Evolutionary conservation across 2,888 invertebrate genomes (phyloP).

Genomic region (Cephonodes hylas): DNA sequence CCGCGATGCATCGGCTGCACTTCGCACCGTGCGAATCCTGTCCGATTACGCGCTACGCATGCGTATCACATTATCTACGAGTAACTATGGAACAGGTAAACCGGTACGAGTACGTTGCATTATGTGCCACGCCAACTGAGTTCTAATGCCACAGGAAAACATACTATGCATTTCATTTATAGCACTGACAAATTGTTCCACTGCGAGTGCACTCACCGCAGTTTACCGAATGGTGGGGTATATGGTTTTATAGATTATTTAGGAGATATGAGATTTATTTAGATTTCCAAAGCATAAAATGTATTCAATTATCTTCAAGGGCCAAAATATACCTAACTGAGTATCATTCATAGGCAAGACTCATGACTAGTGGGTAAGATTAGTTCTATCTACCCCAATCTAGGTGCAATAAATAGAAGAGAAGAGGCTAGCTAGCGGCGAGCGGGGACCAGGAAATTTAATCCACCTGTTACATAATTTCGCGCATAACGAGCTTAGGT

Average conservation of each 20-base stretch:
- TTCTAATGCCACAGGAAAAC: slow-evolving; percentile 33
- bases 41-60: slow-evolving; percentile 76
- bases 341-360: not conserved
- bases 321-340: not conserved
- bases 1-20: slow-evolving; percentile 62
- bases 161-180: not conserved
- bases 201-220: not conserved
- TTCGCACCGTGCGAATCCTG: slow-evolving; percentile 76
- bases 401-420: not conserved
- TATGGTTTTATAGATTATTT: too few relatives aligned
- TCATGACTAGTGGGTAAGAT: too few relatives aligned
- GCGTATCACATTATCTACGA: slow-evolving; percentile 71
- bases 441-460: not conserved
- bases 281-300: too few relatives aligned
- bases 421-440: too few relatives aligned
- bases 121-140: slow-evolving; percentile 32
- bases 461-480: slow-evolving; percentile 47
- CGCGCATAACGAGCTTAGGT: slow-evolving; percentile 29
- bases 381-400: too few relatives aligned
- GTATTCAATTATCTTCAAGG: too few relatives aligned
- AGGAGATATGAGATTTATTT: too few relatives aligned
- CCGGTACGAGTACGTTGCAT: slow-evolving; percentile 47
- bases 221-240: too few relatives aligned
- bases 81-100: slow-evolving; percentile 54
- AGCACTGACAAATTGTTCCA: not conserved